Evolutionary conservation across 2,797 vertebrate species (phyloP), one percentile per base, ranked within the genome.

Genomic region (Syncerus caffer): DNA sequence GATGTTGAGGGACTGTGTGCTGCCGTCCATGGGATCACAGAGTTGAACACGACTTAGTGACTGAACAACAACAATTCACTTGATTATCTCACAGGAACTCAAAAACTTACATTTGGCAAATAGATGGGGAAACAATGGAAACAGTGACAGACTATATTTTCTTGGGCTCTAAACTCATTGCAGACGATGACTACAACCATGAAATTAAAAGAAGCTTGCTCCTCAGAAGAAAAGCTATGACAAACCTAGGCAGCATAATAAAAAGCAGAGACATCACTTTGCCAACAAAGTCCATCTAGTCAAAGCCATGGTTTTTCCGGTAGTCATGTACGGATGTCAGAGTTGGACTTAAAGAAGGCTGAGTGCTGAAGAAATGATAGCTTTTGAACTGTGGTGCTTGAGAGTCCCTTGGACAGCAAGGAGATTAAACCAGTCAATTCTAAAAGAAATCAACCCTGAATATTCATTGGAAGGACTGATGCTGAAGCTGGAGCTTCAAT

Each of bases 241-340:
- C 19, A 71, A 71, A 71, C 11, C 67, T 38, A 38, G 34, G 19
- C 34, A 71, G 19, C 34, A 38, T 38, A 38, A 38, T 38, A 71
- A 71, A 23, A 71, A 38, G 67, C 19, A 71, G 19, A 71, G 19
- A 23, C 34, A 38, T 71, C 67, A 71, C 34, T 21, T 71, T 23
- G 67, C 67, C 67, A 38, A 23, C 67, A 38, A 71, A 13, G 67
- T 23, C 67, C 34, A 13, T 71, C 5, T 23, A 38, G 67, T 38
- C 67, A 38, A 38, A 38, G 19, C 34, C 23, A 13, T 23, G 67
- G 34, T 13, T 71, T 71, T 38, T 23, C 67, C 3, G 38, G 19
- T 23, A 6, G 64, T 38, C 19, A 0, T 38, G 67, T 71, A 13
- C 0, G 2, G 34, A 38, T 71, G 67, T 38, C 11, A 23, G 34